Percentiles rank a stretch among this genome's conserved stretches.
Evolutionary conservation across 2,888 invertebrate genomes (phyloP).

Genomic region (Pterostichus madidus): DNA sequence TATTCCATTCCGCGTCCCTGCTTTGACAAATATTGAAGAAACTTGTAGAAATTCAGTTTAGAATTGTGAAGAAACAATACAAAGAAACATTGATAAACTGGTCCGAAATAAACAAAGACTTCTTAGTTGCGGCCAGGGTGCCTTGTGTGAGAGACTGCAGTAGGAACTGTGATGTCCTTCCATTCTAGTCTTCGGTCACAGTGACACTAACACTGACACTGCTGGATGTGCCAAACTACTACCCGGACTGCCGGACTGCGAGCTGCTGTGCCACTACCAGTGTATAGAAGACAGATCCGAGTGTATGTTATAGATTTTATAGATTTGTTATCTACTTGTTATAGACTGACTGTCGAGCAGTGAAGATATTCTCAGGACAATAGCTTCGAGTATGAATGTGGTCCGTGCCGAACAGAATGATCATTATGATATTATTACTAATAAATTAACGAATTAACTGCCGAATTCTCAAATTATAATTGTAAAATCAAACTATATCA

Average conservation of each 20-base stretch:
- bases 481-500: too few relatives aligned
- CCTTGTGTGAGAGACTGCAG: constrained; percentile 61
- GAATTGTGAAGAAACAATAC: constrained; percentile 4
- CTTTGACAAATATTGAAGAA: not conserved
- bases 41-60: constrained; percentile 14
- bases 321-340: constrained; percentile 72
- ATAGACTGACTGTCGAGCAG: constrained; percentile 62
- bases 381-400: constrained; percentile 56
- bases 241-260: not conserved
- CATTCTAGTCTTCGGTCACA: constrained; percentile 50
- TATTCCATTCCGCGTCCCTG: too few relatives aligned
- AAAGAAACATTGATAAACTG: constrained; percentile 53
- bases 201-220: not conserved
- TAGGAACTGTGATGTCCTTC: constrained; percentile 58
- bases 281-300: constrained; percentile 71
- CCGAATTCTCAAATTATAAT: too few relatives aligned
- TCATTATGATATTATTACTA: not conserved
- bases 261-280: constrained; percentile 68
- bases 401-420: not conserved
- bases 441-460: too few relatives aligned
- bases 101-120: constrained; percentile 38
- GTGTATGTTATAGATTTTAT: constrained; percentile 77
- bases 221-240: constrained; percentile 74
- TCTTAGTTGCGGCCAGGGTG: constrained; percentile 56
- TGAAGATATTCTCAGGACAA: constrained; percentile 64